Evolutionary conservation across 2,888 invertebrate genomes (phyloP), one percentile per base, ranked within the genome.

Genomic region (Geotrupes spiniger): DNA sequence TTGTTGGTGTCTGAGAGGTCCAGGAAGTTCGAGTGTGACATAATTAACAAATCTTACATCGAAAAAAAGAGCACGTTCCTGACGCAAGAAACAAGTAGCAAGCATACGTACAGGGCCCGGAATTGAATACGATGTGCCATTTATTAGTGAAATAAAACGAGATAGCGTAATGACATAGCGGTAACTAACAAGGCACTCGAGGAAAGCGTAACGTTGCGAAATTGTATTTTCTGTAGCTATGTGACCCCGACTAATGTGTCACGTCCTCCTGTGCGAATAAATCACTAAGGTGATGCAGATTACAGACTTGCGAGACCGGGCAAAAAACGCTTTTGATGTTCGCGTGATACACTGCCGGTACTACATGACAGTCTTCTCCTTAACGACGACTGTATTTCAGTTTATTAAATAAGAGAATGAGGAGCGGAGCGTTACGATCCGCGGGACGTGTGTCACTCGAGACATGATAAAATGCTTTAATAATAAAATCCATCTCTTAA

Each of bases 401-500:
- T 15, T 33, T 33, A 33, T 33, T 33, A 33, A 33, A 33, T 33
- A 10, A 33, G 33, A 12, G 33, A 33, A 33, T 33, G 33, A 33
- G 33, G 33, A 33, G 15, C 33, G 14, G 33, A 8, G 14, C 14
- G 8, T 33, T 14, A 33, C 11, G 33, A 33, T 33, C 33, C 33
- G 11, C 14, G 33, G 15, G 33, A 15, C 33, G 6, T 33, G 33
- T 33, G 33, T 10, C 33, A 8, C 11, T 15, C 14, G 9, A 15
- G 14, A 15, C 33, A 33, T 33, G 33, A 33, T 33, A 33, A 15
- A 33, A 33, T 33, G 33, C 33, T 15, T 33, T 15, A 12, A 33
- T 33, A 33, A 33, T 33, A 33, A 33, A 33, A 33, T 33, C 11
- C 33, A 33, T 33, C 33, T 15, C 14, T 33, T 33, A 33, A 33